Evolutionary conservation across 2,888 invertebrate genomes (phyloP).

Genomic region (Pheosia tremula): DNA sequence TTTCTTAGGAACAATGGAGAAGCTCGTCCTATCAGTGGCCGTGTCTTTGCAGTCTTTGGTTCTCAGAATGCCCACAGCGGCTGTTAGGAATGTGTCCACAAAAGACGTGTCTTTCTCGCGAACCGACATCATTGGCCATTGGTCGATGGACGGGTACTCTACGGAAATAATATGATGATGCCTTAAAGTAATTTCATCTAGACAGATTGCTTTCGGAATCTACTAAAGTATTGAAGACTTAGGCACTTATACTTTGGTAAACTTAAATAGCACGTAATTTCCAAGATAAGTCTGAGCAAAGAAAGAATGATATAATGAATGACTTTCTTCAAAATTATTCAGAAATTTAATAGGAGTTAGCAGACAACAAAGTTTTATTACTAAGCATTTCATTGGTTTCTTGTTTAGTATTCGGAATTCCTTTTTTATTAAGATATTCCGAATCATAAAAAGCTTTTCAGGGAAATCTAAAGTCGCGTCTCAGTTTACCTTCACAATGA

Average conservation of each 20-base stretch:
- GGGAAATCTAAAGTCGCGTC: too few relatives aligned
- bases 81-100: conserved; percentile 92
- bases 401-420: conserved; percentile 12
- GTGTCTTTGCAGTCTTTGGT: conserved; percentile 83
- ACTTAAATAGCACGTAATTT: neutral
- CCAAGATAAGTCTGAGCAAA: neutral
- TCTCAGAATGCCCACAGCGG: conserved; percentile 91
- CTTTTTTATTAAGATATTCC: too few relatives aligned
- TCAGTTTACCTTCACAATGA: conserved; percentile 86
- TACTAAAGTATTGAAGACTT: too few relatives aligned
- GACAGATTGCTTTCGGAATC: too few relatives aligned
- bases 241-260: too few relatives aligned
- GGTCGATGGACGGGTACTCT: conserved; percentile 89
- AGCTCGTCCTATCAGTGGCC: conserved; percentile 86
- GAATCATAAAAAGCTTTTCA: too few relatives aligned
- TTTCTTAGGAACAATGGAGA: conserved; percentile 90
- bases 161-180: conserved; percentile 17
- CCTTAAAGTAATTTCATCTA: too few relatives aligned
- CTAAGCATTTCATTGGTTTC: neutral
- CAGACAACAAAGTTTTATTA: neutral
- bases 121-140: conserved; percentile 92
- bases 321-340: neutral
- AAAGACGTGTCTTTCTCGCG: conserved; percentile 93
- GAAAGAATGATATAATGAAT: neutral
- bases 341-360: neutral